phyloP scores from a whole-genome alignment of 2,888 invertebrate species.

The Drosophila mercatorum region DNA sequence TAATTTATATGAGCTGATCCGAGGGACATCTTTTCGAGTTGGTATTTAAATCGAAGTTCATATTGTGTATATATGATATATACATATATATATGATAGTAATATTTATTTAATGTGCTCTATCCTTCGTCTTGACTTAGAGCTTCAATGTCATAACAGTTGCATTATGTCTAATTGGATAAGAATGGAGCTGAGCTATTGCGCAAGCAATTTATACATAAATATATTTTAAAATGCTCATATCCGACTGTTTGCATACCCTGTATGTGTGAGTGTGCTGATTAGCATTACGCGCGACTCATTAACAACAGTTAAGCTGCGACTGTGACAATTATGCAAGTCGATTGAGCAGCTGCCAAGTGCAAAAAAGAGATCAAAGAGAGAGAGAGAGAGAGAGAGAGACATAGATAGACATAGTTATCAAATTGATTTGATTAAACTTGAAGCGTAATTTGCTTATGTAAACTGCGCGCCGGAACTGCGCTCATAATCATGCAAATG shows the following conservation, averaged over 20 bases:
- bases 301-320: conserved; percentile 39
- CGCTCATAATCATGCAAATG: conserved; percentile 72
- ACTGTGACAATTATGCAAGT: conserved; percentile 12
- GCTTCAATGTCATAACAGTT: conserved; percentile 1
- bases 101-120: background rate
- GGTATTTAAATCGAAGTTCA: conserved; percentile 6
- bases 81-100: background rate
- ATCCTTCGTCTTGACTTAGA: background rate
- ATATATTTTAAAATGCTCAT: conserved; percentile 10
- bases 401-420: conserved; percentile 20
- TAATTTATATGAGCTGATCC: background rate
- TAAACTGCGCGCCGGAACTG: conserved; percentile 58
- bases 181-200: background rate
- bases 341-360: background rate
- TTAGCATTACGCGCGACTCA: conserved; percentile 27
- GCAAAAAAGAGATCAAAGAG: background rate
- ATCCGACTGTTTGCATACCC: conserved; percentile 19
- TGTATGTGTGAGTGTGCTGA: conserved; percentile 19
- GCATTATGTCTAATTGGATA: conserved; percentile 12
- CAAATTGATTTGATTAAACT: conserved; percentile 43
- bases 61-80: background rate
- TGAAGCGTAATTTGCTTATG: conserved; percentile 22
- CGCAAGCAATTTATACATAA: background rate
- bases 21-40: background rate
- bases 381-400: background rate